Percentiles rank a stretch among this genome's conserved stretches.
Evolutionary conservation across 2,888 invertebrate genomes (phyloP).

Genomic region (Tortrix viridana): DNA sequence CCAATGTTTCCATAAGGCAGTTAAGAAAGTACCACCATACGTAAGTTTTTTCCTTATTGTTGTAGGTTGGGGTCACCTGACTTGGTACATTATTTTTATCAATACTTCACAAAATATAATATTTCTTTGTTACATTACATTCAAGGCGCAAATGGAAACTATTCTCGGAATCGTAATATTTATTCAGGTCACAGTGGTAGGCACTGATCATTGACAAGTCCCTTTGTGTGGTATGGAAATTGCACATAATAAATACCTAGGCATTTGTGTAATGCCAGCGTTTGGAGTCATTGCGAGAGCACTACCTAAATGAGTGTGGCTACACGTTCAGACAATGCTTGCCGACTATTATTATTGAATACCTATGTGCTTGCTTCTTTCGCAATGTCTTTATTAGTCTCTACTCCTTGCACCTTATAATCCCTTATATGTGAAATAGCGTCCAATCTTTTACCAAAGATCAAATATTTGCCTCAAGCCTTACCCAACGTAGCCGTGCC

Average conservation of each 20-base stretch:
- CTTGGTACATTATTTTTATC: too few species aligned
- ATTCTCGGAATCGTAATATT: slow-evolving; percentile 32
- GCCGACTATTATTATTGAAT: slow-evolving; percentile 12
- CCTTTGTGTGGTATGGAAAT: slow-evolving; percentile 55
- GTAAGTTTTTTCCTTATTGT: too few species aligned
- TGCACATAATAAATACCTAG: slow-evolving; percentile 46
- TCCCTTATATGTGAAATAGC: slow-evolving; percentile 23
- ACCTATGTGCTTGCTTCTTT: slow-evolving; percentile 14
- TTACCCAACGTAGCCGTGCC: slow-evolving; percentile 42
- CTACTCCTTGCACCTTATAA: slow-evolving; percentile 11
- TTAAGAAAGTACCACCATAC: too few species aligned
- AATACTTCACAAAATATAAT: background rate
- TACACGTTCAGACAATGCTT: slow-evolving; percentile 43
- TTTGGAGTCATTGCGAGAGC: slow-evolving; percentile 50
- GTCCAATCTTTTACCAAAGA: slow-evolving; percentile 16
- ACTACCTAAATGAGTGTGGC: slow-evolving; percentile 49
- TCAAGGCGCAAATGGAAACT: slow-evolving; percentile 21
- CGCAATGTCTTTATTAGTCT: slow-evolving; percentile 23
- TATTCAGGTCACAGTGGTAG: slow-evolving; percentile 33
- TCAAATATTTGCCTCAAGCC: slow-evolving; percentile 40
- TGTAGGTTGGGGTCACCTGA: too few species aligned
- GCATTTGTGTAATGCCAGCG: slow-evolving; percentile 47
- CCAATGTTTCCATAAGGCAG: too few species aligned
- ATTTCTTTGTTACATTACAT: slow-evolving; percentile 14
- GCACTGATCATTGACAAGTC: slow-evolving; percentile 33